Evolutionary conservation across 1,140 invertebrate species (phyloP), one percentile per base, ranked within the genome.

Genomic region (Macrotrachela quadricornifera): DNA sequence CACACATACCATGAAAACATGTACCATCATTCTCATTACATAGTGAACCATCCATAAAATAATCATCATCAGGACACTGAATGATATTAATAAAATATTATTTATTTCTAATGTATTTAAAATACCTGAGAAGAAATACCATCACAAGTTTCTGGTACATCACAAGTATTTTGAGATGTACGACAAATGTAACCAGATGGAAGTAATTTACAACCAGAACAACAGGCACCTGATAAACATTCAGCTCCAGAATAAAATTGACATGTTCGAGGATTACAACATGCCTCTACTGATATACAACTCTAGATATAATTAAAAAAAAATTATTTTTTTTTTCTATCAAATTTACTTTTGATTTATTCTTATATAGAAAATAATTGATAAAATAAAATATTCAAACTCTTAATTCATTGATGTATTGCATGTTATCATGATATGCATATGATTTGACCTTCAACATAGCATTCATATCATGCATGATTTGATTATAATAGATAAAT

Each of bases 151-250:
- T 95, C 90, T 21, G 86, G 82, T 14, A 95, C 72, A 72, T 95
- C 90, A 69, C 90, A 95, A 64, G 92, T 87, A 64, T 84, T 88
- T 46, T 76, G 76, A 1, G 82, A 75, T 17, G 80, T 77, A 2
- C 88, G 77, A 67, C 90, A 94, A 11, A 83, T 66, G 18, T 79
- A 75, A 21, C 83, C 84, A 36, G 74, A 74, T 1, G 77, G 71
- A 50, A 79, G 75, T 16, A 91, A 71, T 83, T 87, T 80, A 67
- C 85, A 91, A 58, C 83, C 77, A 58, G 81, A 79, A 68, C 90
- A 95, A 71, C 90, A 95, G 21, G 81, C 80, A 10, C 87, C 87
- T 14, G 77, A 77, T 37, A 85, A 83, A 69, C 90, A 95, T 70
- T 90, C 79, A 1, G 88, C 79, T 67, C 90, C 86, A 4, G 21